A percentile compares a stretch with the other conserved stretches of the same genome.
These are phyloP conservation scores for Leptatherina wallacei DNA, from an alignment of 2,797 vertebrate species.

Conservation along the genomic window DNA sequence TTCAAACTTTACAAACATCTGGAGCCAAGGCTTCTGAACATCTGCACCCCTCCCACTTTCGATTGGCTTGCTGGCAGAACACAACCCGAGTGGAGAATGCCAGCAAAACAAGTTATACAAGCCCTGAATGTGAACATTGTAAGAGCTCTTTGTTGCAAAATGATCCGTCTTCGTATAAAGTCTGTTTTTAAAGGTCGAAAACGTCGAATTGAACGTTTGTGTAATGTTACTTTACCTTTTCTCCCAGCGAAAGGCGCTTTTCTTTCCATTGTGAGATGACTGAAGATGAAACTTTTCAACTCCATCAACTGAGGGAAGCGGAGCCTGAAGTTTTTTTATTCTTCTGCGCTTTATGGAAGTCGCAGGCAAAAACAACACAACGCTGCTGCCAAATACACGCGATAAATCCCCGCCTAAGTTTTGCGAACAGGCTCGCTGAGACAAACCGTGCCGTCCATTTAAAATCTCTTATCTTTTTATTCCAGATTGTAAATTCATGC, in stretches of 20 bases:
- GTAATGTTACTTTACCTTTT: conserved; percentile 74
- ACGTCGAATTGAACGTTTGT: conserved; percentile 1
- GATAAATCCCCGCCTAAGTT: conserved; percentile 21
- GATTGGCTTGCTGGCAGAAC: conserved; percentile 79
- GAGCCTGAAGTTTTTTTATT: conserved; percentile 53
- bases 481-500: conserved; percentile 82
- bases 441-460: conserved; percentile 52
- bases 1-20: conserved; percentile 79
- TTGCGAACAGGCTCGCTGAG: conserved; percentile 19
- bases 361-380: conserved; percentile 6
- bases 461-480: conserved; percentile 74
- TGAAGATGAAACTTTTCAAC: conserved; percentile 76
- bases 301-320: conserved; percentile 76
- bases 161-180: not conserved
- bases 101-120: conserved; percentile 86
- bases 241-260: conserved; percentile 69
- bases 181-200: not conserved
- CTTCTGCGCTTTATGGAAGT: conserved; percentile 37
- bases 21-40: conserved; percentile 74
- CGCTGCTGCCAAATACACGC: not conserved
- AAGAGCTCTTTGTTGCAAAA: not conserved
- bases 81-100: conserved; percentile 65
- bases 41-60: conserved; percentile 85
- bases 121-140: conserved; percentile 52
- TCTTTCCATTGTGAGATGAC: conserved; percentile 76